Base-by-base conservation (phyloP, 2,888 invertebrate species). In the Tenthredo livida region DNA sequence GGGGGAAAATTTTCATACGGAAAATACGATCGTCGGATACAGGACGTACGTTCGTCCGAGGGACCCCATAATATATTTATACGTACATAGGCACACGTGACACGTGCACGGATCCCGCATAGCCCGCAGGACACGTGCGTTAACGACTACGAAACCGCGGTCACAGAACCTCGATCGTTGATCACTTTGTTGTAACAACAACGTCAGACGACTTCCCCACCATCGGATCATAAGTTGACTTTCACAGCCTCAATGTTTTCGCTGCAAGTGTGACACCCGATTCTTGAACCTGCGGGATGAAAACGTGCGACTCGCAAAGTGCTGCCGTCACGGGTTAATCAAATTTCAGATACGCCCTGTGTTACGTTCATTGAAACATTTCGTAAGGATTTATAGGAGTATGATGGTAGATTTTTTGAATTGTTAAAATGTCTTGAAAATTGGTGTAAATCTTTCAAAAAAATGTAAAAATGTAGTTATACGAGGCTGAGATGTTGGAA, bases 101-200 rank as follows among this genome's bases (percentile, higher is more conserved):
- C 88, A 87, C 87, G 88, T 88, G 88, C 87, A 47, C 43, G 50
- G 25, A 87, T 87, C 88, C 87, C 87, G 87, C 87, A 87, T 86
- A 77, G 87, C 80, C 85, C 87, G 85, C 85, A 85, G 82, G 87
- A 87, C 88, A 88, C 88, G 88, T 88, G 88, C 86, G 86, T n/a
- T 37, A 33, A 7, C 82, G 54, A 37, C 15, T 21, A 33, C 25
- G 17, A 43, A 73, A 70, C 70, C 17, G 33, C 29, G 37, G 37
- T 70, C 40, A 9, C n/a, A 40, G 72, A n/a, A 43, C 43, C 10
- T 40, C 43, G 72, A 86, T 86, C 86, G 86, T 82, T 70, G 83
- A 83, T 83, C 83, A 70, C 83, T 83, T 83, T 47, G 65, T 67
- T 83, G 83, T 67, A 83, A 47, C 67, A 83, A 83, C 83, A 70